phyloP scores from a whole-genome alignment of 2,113 vertebrate species.

The Peromyscus maniculatus region DNA sequence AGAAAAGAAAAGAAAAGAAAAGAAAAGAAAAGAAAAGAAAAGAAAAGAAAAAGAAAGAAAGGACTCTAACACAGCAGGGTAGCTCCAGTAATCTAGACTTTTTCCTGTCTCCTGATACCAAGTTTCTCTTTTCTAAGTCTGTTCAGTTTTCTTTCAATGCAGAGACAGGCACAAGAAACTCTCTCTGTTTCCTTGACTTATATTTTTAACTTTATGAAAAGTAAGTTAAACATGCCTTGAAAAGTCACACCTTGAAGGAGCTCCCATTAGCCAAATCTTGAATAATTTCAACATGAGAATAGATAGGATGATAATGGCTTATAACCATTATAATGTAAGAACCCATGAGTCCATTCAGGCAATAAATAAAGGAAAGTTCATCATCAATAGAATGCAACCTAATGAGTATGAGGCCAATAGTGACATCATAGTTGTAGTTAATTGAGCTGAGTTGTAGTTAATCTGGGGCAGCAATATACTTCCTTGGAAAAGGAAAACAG shows the following conservation, averaged over 20 bases:
- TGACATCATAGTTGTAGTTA: not conserved
- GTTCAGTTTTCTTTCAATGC: not conserved
- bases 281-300: not conserved
- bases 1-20: too few species aligned
- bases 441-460: not conserved
- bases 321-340: not conserved
- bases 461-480: not conserved
- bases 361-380: not conserved
- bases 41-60: too few species aligned
- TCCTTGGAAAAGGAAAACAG: constrained; percentile 28
- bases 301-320: not conserved
- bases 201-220: constrained; percentile 39
- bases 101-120: not conserved
- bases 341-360: not conserved
- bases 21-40: too few species aligned
- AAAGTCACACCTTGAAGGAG: constrained; percentile 17
- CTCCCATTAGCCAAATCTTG: not conserved
- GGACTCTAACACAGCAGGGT: not conserved
- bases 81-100: not conserved
- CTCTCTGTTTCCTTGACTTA: not conserved
- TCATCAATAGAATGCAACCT: not conserved
- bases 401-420: not conserved
- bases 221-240: not conserved
- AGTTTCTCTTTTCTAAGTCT: not conserved
- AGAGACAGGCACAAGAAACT: not conserved